A percentile compares a stretch with the other conserved stretches of the same genome.
These are phyloP conservation scores for Melipona beecheii DNA, from an alignment of 2,888 invertebrate species.

Conservation along the genomic window DNA sequence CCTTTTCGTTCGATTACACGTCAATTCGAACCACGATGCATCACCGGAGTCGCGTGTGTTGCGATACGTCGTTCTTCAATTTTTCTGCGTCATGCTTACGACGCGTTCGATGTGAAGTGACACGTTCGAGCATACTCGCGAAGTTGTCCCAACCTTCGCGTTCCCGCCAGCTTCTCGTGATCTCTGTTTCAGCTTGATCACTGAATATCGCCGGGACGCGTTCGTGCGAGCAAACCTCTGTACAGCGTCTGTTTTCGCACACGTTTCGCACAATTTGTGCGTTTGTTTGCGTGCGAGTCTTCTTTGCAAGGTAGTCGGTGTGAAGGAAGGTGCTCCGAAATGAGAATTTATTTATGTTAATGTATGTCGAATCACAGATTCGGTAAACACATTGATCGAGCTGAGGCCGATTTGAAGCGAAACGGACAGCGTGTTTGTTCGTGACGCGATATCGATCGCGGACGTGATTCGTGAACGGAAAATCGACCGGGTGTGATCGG, in stretches of 20 bases:
- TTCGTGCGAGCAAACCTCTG: neutral
- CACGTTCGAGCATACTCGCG: neutral
- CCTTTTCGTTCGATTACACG: constrained; percentile 19
- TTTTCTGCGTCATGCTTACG: neutral
- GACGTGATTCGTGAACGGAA: neutral
- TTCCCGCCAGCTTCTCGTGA: neutral
- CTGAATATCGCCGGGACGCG: neutral
- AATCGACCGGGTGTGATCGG: constrained; percentile 3
- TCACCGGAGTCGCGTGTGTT: neutral
- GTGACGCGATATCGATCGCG: neutral
- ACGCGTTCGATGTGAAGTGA: neutral
- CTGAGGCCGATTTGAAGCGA: neutral
- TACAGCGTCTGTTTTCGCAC: neutral
- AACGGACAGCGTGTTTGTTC: neutral
- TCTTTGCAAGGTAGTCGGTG: neutral
- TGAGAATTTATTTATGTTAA: neutral
- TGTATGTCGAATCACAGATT: neutral
- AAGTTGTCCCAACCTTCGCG: neutral
- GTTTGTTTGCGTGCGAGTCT: neutral
- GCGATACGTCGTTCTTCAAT: neutral
- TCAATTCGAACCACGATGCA: constrained; percentile 18
- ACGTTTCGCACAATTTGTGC: neutral
- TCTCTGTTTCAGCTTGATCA: neutral
- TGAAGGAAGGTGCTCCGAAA: neutral
- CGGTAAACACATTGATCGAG: neutral